Conservation (phyloP, 1,140 invertebrate genomes). For the Archivesica marissinica region DNA sequence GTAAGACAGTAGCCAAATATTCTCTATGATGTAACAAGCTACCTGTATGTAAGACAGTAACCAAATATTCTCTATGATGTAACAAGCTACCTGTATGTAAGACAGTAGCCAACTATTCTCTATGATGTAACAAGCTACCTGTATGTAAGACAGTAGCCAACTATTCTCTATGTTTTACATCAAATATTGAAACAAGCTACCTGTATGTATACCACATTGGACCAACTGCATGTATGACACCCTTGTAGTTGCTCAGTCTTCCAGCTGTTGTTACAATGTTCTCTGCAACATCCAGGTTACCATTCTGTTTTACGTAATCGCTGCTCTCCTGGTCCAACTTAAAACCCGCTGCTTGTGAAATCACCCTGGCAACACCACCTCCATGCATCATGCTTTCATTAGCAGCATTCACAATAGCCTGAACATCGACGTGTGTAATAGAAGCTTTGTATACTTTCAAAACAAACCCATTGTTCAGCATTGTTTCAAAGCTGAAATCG, state of each 20-base stretch:
- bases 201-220: slow-evolving; percentile 58
- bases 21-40: too few relatives aligned
- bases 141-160: too few relatives aligned
- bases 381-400: slow-evolving; percentile 90
- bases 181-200: not conserved
- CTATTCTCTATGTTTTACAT: too few relatives aligned
- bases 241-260: slow-evolving; percentile 53
- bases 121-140: too few relatives aligned
- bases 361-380: slow-evolving; percentile 94
- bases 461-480: slow-evolving; percentile 8
- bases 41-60: too few relatives aligned
- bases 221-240: slow-evolving; percentile 72
- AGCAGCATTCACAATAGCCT: slow-evolving; percentile 96
- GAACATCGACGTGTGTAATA: slow-evolving; percentile 93
- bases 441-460: slow-evolving; percentile 86
- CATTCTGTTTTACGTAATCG: slow-evolving; percentile 54
- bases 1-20: too few relatives aligned
- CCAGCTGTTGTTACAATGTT: slow-evolving; percentile 66
- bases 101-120: too few relatives aligned
- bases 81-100: too few relatives aligned
- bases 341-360: slow-evolving; percentile 82
- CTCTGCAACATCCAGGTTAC: slow-evolving; percentile 52
- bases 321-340: slow-evolving; percentile 60
- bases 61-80: too few relatives aligned
- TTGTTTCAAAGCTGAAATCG: not conserved